Base-by-base conservation (phyloP, 1,140 invertebrate genomes). In the Chelonus insularis region DNA sequence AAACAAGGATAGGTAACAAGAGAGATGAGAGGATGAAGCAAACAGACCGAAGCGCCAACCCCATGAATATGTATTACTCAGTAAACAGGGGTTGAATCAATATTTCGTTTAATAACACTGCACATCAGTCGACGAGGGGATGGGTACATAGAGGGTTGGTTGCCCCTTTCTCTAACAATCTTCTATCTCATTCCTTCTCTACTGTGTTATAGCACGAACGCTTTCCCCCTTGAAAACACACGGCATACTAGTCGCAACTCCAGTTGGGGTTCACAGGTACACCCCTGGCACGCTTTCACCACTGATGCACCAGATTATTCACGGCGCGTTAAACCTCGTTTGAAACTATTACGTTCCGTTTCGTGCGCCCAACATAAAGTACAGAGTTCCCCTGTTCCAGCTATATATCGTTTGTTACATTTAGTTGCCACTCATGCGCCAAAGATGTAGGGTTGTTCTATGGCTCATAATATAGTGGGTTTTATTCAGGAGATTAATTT, bases 71-170 rank as follows among this genome's bases (percentile, higher is more conserved):
- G 79, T 76, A 81, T 81, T 77, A 79, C 72, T 78, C 67, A 68
- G 77, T 79, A 81, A 81, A 79, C 77, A 80, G 76, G 76, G 75
- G 72, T 79, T 78, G 75, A 80, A 81, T 80, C 78, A 80, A 81
- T 81, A 80, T 80, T 80, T 79, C 77, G 75, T 81, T 81, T 80
- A 81, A 81, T 80, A 80, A 81, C 72, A 75, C 72, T 66, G 69
- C 67, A 67, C 54, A 60, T 51, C 48, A 60, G 18, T 25, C 8
- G 21, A 21, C 14, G 23, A 48, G 41, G 60, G 62, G 65, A 47
- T 48, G n/a, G 50, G 39, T 39, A 32, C 34, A 45, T 16, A 47
- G 43, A 18, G 45, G 45, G 45, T 25, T 48, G 20, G 2, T 11
- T 23, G 25, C 25, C 25, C 25, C 25, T 7, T 29, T 0, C 43